Percentiles rank a stretch among this genome's conserved stretches.
phyloP scores from a whole-genome alignment of 2,797 vertebrate species.

The Sphenodon punctatus region DNA sequence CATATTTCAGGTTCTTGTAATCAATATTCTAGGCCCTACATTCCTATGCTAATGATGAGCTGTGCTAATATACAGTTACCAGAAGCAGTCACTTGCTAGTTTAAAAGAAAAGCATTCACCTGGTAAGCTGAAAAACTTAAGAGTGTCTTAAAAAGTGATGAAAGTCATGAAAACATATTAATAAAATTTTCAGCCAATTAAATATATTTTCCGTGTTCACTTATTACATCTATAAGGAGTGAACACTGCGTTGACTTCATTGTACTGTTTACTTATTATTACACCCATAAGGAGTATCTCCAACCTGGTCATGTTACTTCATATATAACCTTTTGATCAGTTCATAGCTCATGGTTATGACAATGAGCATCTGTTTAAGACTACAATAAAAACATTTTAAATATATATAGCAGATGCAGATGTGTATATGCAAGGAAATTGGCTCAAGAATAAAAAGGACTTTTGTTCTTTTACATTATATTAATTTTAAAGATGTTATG shows the following conservation, averaged over 20 bases:
- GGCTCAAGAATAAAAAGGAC: neutral
- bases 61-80: neutral
- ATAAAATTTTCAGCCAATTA: neutral
- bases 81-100: neutral
- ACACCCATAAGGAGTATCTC: too few relatives aligned
- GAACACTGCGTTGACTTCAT: too few relatives aligned
- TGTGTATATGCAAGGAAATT: neutral
- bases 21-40: neutral
- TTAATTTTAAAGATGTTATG: neutral
- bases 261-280: too few relatives aligned
- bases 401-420: neutral
- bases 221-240: neutral
- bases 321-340: neutral
- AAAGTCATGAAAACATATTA: neutral
- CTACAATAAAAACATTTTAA: neutral
- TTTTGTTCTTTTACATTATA: neutral
- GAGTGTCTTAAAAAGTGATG: neutral
- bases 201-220: neutral
- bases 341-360: neutral
- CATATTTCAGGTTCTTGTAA: neutral
- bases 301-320: neutral
- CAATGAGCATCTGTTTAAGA: conserved; percentile 26
- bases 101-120: neutral
- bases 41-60: neutral
- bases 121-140: neutral